Evolutionary conservation across 2,797 vertebrate species (phyloP), one percentile per base, ranked within the genome.

Genomic region (Euthynnus affinis): DNA sequence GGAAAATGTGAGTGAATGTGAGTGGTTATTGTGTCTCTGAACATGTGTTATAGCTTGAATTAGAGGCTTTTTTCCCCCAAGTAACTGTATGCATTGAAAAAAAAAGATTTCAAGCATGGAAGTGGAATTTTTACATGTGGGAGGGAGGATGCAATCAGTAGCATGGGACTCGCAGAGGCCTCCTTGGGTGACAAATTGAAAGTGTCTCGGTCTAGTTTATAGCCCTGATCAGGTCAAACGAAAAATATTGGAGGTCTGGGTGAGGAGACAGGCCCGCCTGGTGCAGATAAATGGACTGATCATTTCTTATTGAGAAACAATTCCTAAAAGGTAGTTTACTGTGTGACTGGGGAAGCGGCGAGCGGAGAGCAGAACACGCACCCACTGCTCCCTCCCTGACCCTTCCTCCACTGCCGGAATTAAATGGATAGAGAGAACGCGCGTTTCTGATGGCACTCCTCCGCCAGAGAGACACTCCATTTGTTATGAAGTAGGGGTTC

Each of bases 301-400:
- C 97, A 97, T 97, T 97, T 97, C 93, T 93, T 96, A 97, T 98
- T 97, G 97, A 98, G 96, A 97, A 98, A 98, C 97, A 97, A 98
- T 98, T 96, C 96, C 96, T 97, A 97, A 98, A 97, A 97, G 96
- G 96, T 97, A 96, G 96, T 98, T 97, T 97, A 97, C 96, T 97
- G 97, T 93, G 76, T 95, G 95, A 96, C 96, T 96, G 96, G 94
- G 96, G 96, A 95, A 95, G 95, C 94, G 94, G 94, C 92, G 91
- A 95, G 95, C 94, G 94, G 91, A 93, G 95, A 95, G 95, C 93
- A 95, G 95, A 95, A 96, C 90, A 90, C 95, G 95, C 95, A 94
- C 95, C 93, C 85, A 93, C 94, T 96, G 96, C 96, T 97, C 96
- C 95, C 91, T 93, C 95, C 96, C 83, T 98, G 97, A 98, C 97